Evolutionary conservation across 35 echinoderm and acorn worm species (phyloP), one percentile per base, ranked within the genome.

Genomic region (Nesometra sesokonis): DNA sequence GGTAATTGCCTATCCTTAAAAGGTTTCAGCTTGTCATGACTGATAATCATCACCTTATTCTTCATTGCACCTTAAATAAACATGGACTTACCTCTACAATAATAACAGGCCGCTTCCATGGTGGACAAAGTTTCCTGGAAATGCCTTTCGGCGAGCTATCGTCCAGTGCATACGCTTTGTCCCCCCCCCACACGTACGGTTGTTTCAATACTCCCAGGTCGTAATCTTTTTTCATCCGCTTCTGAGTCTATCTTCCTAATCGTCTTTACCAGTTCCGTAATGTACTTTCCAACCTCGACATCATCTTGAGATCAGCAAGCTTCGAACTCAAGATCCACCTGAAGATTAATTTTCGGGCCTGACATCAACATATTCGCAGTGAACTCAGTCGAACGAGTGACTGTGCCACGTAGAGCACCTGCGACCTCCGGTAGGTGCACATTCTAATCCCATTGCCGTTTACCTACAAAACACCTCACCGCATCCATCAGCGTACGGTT

Each of bases 321-420:
- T 9, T 29, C 7, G 36, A 85, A 93, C 37, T 89, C 80, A 11
- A 93, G 39, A 40, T 93, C 91, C 3, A 87, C 86, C 23, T 86
- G 91, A 35, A 85, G 17, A 34, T 89, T 89, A 30, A 88, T 84
- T 30, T 93, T 82, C 23, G 86, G 33, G 5, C 91, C 91, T 33
- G 89, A 36, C 86, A 93, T 93, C 82, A 89, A 3, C 46, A 3
- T 31, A 35, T 93, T 93, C 0, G 87, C 81, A 17, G 82, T 93
- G 3, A 29, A 77, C 30, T 87, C 86, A 0, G 91, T 93, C 29
- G 86, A 89, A 19, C 86, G 17, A 35, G 89, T 93, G 11, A 93
- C 86, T 17, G 90, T 92, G 21, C 86, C 78, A 15, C 90, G 29
- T 17, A 92, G 13, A 5, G 90, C 85, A 7, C 90, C 82, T 0